phyloP scores from a whole-genome alignment of 2,888 invertebrate genomes.

The Zonitis immaculata region DNA sequence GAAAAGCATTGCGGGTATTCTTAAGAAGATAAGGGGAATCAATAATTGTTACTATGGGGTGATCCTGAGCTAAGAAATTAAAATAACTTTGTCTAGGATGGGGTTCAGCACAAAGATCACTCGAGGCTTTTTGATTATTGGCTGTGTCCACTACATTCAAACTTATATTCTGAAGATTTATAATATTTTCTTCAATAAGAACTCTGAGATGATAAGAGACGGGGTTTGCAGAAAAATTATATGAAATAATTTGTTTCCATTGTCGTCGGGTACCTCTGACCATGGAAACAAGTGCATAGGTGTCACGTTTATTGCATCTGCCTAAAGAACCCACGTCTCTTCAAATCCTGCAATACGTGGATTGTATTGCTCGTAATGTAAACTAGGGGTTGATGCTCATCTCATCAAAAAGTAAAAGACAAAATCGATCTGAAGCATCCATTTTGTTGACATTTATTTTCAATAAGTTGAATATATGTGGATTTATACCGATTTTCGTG shows the following conservation, averaged over 20 bases:
- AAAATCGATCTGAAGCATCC: background rate
- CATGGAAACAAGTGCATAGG: background rate
- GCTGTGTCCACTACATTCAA: background rate
- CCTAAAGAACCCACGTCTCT: too few relatives aligned
- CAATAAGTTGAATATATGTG: background rate
- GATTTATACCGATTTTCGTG: background rate
- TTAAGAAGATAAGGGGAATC: background rate
- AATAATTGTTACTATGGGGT: background rate
- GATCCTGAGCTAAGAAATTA: background rate
- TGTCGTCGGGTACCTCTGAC: background rate
- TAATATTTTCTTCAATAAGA: background rate
- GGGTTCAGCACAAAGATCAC: too few relatives aligned
- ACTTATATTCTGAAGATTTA: background rate
- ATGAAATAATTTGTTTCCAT: background rate
- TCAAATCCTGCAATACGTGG: background rate
- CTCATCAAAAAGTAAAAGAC: background rate
- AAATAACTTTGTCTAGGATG: background rate
- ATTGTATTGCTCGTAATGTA: background rate
- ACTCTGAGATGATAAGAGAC: background rate
- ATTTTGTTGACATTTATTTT: background rate
- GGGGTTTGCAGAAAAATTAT: background rate
- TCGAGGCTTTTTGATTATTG: too few relatives aligned
- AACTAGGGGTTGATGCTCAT: background rate
- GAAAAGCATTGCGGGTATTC: background rate
- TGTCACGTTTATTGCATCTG: background rate